A percentile compares a stretch with the other conserved stretches of the same genome.
These are phyloP conservation scores for Dendrocincla fuliginosa DNA, from an alignment of 2,797 vertebrate species.

Conservation along the genomic window DNA sequence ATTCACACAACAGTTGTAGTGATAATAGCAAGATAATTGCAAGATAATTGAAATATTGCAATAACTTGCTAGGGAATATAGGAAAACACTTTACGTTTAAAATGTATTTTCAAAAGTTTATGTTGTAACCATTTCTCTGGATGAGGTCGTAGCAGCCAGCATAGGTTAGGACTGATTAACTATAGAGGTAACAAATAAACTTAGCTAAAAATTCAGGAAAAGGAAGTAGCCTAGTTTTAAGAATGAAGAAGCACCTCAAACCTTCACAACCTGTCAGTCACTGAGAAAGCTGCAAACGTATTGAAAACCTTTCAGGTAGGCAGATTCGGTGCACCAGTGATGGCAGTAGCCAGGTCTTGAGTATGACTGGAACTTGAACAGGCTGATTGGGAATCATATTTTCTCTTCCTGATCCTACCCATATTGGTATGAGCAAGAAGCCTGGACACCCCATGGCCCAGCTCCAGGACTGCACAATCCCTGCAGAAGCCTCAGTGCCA, in stretches of 20 bases:
- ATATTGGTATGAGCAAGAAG: background rate
- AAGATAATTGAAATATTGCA: background rate
- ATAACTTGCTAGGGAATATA: background rate
- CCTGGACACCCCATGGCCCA: background rate
- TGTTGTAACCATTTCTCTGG: background rate
- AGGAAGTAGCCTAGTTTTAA: background rate
- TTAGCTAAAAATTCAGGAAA: background rate
- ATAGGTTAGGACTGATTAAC: background rate
- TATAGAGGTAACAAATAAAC: background rate
- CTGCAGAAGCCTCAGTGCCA: background rate
- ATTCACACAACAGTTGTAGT: background rate
- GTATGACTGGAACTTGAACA: fast-evolving
- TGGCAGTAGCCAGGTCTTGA: background rate
- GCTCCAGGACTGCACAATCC: background rate
- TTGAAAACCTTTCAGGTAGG: background rate
- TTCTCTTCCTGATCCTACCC: background rate
- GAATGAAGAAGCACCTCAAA: background rate
- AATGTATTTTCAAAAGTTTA: background rate
- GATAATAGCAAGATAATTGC: too few species aligned
- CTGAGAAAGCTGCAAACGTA: background rate
- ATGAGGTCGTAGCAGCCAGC: background rate
- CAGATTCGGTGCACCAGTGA: background rate
- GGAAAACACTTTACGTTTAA: background rate
- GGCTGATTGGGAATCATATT: fast-evolving
- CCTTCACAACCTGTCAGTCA: background rate